These are phyloP conservation scores for Girardinichthys multiradiatus DNA, from an alignment of 2,113 vertebrate genomes.

Conservation along the genomic window DNA sequence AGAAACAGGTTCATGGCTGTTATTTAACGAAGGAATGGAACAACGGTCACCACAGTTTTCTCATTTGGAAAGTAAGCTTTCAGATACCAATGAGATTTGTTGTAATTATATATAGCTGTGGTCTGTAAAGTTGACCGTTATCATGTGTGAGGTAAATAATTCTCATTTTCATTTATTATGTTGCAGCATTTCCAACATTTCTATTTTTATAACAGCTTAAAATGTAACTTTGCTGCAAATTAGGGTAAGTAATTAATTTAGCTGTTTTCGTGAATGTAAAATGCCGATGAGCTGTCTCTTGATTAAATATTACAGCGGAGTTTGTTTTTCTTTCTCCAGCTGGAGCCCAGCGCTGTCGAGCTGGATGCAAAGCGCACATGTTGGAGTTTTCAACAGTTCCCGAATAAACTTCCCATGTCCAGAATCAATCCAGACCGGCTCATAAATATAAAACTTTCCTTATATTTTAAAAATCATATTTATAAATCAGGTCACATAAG, in stretches of 20 bases:
- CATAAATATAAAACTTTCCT: not conserved
- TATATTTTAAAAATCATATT: not conserved
- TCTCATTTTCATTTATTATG: not conserved
- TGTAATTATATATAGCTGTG: too few relatives aligned
- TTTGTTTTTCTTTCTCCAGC: too few relatives aligned
- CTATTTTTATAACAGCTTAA: not conserved
- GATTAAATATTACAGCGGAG: not conserved
- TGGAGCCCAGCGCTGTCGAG: too few relatives aligned
- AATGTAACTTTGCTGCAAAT: not conserved
- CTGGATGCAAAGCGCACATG: not conserved
- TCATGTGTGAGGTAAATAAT: not conserved
- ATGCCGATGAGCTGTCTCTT: not conserved
- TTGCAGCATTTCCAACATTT: not conserved
- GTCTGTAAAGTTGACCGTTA: too few relatives aligned
- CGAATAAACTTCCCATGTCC: too few relatives aligned
- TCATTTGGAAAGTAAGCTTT: too few relatives aligned
- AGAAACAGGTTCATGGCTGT: too few relatives aligned
- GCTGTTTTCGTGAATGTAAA: not conserved
- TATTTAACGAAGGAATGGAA: too few relatives aligned
- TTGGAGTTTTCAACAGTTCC: not conserved
- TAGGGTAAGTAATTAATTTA: not conserved
- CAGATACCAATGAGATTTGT: too few relatives aligned
- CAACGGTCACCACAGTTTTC: too few relatives aligned
- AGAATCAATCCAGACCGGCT: not conserved
- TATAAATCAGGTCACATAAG: not conserved